Conservation (phyloP, 2,797 vertebrate species). For the Denticeps clupeoides region DNA sequence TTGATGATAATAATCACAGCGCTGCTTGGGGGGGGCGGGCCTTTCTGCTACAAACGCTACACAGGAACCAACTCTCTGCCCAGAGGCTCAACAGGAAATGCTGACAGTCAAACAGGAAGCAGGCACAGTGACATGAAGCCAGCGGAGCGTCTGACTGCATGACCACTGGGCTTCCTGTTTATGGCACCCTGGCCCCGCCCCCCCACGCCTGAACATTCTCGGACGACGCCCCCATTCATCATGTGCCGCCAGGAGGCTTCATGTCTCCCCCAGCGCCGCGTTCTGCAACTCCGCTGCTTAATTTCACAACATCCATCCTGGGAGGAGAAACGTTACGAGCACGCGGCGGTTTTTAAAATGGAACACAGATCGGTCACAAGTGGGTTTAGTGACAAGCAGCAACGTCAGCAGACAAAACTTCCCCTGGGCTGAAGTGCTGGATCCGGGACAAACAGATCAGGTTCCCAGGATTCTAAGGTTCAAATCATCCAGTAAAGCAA, state of each 20-base stretch:
- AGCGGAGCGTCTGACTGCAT: neutral
- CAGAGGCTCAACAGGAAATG: neutral
- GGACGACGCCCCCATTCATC: no score
- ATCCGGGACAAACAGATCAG: no score
- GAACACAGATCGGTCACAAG: slow-evolving; percentile 20
- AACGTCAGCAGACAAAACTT: slow-evolving; percentile 18
- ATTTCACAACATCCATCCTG: no score
- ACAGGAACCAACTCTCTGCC: no score
- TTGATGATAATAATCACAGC: no score
- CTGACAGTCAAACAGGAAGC: slow-evolving; percentile 9
- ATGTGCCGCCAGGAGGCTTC: no score
- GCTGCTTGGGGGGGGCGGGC: no score
- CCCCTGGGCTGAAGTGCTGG: slow-evolving; percentile 36
- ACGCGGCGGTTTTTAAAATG: slow-evolving; percentile 28
- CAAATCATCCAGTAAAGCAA: no score
- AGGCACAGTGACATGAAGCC: neutral
- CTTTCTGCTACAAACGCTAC: no score
- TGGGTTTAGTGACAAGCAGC: slow-evolving; percentile 17
- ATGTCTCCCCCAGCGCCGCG: neutral
- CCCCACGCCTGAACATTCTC: no score
- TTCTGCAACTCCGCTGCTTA: neutral
- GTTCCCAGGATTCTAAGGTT: no score
- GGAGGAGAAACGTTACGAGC: slow-evolving; percentile 21
- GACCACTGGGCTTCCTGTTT: neutral
- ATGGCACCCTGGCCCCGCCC: neutral